Percentiles rank a stretch among this genome's conserved stretches.
These are phyloP conservation scores for Paralvinella palmiformis DNA, from an alignment of 1,140 invertebrate genomes.

Conservation along the genomic window DNA sequence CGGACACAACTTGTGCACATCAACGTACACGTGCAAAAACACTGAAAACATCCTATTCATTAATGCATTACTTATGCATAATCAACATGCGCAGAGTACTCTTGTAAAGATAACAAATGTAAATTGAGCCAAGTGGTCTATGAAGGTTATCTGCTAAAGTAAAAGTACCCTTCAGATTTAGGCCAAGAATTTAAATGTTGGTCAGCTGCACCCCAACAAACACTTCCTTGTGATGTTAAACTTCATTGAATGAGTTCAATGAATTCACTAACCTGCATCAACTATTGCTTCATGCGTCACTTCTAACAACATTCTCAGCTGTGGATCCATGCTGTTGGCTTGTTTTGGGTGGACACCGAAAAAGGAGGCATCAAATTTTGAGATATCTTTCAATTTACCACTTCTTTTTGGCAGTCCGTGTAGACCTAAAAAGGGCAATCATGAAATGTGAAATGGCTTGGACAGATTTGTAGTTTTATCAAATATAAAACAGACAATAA, in stretches of 20 bases:
- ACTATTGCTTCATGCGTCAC: slow-evolving; percentile 89
- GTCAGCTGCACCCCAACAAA: not conserved
- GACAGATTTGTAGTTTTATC: not conserved
- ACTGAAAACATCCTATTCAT: not conserved
- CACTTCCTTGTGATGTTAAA: not conserved
- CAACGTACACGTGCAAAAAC: not conserved
- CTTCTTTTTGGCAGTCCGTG: slow-evolving; percentile 75
- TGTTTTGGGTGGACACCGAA: slow-evolving; percentile 90
- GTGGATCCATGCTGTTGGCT: slow-evolving; percentile 91
- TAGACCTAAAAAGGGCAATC: slow-evolving; percentile 51
- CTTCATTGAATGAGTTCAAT: not conserved
- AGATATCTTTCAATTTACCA: slow-evolving; percentile 84
- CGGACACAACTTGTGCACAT: not conserved
- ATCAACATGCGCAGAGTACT: no score
- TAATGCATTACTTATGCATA: no score
- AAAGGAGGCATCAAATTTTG: slow-evolving; percentile 84
- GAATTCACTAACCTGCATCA: slow-evolving; percentile 68
- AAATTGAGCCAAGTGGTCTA: not conserved
- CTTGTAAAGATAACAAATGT: not conserved
- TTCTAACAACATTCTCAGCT: slow-evolving; percentile 84
- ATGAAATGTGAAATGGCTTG: not conserved
- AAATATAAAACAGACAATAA: not conserved
- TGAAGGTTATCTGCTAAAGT: not conserved
- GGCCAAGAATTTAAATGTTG: not conserved
- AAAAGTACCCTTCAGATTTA: no score